A percentile compares a stretch with the other conserved stretches of the same genome.
These are phyloP conservation scores for Drosophila diplacantha DNA, from an alignment of 2,888 invertebrate genomes.

Conservation along the genomic window DNA sequence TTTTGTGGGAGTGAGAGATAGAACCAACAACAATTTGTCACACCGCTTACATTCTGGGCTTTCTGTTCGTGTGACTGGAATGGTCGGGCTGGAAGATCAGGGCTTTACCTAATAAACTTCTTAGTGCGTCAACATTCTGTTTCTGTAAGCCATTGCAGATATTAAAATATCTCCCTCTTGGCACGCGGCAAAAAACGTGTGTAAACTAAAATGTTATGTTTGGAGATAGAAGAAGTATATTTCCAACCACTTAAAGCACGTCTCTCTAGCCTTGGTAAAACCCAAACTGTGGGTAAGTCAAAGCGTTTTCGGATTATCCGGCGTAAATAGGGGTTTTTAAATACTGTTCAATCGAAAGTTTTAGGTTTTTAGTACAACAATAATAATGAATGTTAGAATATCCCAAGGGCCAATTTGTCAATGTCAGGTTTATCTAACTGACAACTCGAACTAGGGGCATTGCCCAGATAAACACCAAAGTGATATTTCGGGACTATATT, in stretches of 20 bases:
- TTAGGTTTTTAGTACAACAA: neutral
- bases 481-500: too few species aligned
- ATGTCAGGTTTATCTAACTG: neutral
- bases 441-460: neutral
- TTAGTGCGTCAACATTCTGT: neutral
- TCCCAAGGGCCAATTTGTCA: neutral
- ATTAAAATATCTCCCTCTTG: neutral
- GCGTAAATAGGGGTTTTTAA: neutral
- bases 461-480: neutral
- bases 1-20: neutral
- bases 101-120: neutral
- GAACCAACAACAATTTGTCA: too few species aligned
- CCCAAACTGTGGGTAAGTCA: neutral
- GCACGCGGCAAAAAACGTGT: conserved; percentile 1
- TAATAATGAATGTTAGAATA: too few species aligned
- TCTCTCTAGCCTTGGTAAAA: neutral
- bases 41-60: too few species aligned
- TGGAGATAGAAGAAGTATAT: neutral
- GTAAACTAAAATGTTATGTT: neutral
- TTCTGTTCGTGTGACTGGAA: neutral
- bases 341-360: neutral
- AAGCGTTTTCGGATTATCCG: neutral
- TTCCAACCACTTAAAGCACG: neutral
- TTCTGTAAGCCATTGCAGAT: neutral
- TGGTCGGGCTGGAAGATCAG: too few species aligned